These are phyloP conservation scores for Xiphophorus birchmanni DNA, from an alignment of 2,797 vertebrate species.

Conservation along the genomic window DNA sequence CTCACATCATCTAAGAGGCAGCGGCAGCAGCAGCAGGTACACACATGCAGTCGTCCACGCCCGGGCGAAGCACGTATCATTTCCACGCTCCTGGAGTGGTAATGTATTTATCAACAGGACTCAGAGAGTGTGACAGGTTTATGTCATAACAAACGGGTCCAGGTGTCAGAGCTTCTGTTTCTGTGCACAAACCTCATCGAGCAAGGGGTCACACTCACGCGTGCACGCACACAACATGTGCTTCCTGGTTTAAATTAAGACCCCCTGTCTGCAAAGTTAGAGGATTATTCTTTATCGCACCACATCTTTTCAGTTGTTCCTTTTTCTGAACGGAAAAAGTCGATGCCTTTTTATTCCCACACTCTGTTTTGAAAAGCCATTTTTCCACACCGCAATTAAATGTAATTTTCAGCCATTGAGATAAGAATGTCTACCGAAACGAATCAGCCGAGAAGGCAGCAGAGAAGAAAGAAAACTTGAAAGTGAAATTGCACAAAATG, in stretches of 20 bases:
- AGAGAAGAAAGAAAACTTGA: conserved; percentile 69
- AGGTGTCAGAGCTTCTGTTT: conserved; percentile 51
- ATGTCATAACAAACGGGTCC: conserved; percentile 60
- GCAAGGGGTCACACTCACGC: conserved; percentile 5
- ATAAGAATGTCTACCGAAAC: conserved; percentile 76
- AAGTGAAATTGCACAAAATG: conserved; percentile 77
- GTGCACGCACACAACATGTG: conserved; percentile 1
- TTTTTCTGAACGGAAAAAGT: conserved; percentile 39
- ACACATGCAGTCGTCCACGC: neutral
- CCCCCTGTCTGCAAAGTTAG: conserved; percentile 16
- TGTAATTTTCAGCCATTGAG: conserved; percentile 70
- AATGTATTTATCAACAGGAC: conserved; percentile 58
- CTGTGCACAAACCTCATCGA: conserved; percentile 22
- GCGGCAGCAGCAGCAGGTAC: conserved; percentile 20
- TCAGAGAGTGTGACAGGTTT: conserved; percentile 55
- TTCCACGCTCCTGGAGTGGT: conserved; percentile 46
- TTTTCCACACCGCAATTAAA: conserved; percentile 74
- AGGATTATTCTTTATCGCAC: conserved; percentile 34
- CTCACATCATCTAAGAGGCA: conserved; percentile 29
- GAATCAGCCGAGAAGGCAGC: conserved; percentile 63
- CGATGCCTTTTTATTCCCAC: conserved; percentile 38
- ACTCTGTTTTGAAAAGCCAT: conserved; percentile 56
- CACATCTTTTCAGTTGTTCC: conserved; percentile 28
- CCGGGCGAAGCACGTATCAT: conserved; percentile 40
- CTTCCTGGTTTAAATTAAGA: conserved; percentile 27